phyloP scores from a whole-genome alignment of 2,888 invertebrate genomes.

The Tachina grossa region DNA sequence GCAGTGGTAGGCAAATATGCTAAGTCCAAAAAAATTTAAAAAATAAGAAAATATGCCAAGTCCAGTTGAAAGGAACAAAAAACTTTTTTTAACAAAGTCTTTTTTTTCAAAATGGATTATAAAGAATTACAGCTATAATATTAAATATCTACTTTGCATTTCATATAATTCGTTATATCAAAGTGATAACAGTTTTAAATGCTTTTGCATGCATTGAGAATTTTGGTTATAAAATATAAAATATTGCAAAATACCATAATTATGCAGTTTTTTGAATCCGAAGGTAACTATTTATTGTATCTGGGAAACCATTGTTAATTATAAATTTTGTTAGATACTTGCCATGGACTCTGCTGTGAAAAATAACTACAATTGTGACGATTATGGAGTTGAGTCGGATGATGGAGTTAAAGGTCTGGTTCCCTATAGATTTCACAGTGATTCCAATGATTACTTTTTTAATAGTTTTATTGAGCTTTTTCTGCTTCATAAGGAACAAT shows the following conservation, averaged over 20 bases:
- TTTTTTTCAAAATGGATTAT: constrained; percentile 13
- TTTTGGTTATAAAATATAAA: not conserved
- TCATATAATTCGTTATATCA: constrained; percentile 7
- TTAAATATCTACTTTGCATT: constrained; percentile 32
- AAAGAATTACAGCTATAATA: constrained; percentile 17
- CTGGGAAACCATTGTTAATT: constrained; percentile 14
- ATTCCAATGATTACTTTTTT: too few relatives aligned
- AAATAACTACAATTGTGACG: constrained; percentile 1
- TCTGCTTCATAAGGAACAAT: too few relatives aligned
- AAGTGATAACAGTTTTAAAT: not conserved
- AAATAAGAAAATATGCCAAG: too few relatives aligned
- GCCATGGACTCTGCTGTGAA: too few relatives aligned
- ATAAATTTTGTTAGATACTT: constrained; percentile 20
- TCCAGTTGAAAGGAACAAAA: too few relatives aligned
- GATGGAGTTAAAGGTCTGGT: too few relatives aligned
- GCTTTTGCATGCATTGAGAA: constrained; percentile 9
- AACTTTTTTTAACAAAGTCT: not conserved
- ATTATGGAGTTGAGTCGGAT: not conserved
- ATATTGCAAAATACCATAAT: not conserved
- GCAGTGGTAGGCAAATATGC: too few relatives aligned
- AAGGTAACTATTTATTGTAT: constrained; percentile 19
- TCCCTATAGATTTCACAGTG: too few relatives aligned
- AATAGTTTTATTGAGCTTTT: too few relatives aligned
- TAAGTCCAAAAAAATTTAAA: too few relatives aligned
- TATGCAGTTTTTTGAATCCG: constrained; percentile 11